These are phyloP conservation scores for Anorthoa munda DNA, from an alignment of 2,888 invertebrate genomes.

Conservation along the genomic window DNA sequence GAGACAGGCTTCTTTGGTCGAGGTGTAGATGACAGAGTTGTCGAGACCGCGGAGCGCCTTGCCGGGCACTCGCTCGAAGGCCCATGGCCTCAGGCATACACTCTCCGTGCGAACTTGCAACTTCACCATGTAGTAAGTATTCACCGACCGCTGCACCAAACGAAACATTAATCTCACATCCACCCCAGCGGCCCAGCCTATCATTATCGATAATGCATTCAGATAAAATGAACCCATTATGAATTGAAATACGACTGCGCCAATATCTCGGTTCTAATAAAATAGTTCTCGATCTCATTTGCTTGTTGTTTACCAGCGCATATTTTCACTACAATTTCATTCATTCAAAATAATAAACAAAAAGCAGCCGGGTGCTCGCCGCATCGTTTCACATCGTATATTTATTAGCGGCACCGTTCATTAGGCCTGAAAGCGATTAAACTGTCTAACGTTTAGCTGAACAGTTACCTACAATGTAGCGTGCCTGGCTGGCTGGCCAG, in stretches of 20 bases:
- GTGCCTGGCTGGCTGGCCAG: conserved; percentile 48
- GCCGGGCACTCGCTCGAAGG: conserved; percentile 98
- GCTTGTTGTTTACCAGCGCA: conserved; percentile 42
- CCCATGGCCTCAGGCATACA: conserved; percentile 97
- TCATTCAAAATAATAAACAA: conserved; percentile 65
- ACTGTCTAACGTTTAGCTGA: conserved; percentile 67
- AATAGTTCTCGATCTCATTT: conserved; percentile 29
- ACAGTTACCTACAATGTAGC: conserved; percentile 70
- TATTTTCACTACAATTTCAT: conserved; percentile 69
- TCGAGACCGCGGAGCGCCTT: conserved; percentile 97
- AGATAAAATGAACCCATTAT: conserved; percentile 60
- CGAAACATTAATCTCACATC: conserved; percentile 62
- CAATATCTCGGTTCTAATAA: conserved; percentile 63
- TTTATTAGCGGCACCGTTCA: conserved; percentile 73
- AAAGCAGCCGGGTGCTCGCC: conserved; percentile 59
- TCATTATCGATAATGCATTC: conserved; percentile 64
- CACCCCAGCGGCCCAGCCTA: conserved; percentile 46
- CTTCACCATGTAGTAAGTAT: conserved; percentile 99
- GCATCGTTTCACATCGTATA: conserved; percentile 72
- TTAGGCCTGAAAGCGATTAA: conserved; percentile 81
- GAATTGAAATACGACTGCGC: conserved; percentile 49
- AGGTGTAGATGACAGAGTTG: conserved; percentile 97
- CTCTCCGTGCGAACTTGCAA: conserved; percentile 97
- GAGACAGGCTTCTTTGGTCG: conserved; percentile 98
- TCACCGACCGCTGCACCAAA: conserved; percentile 91